Evolutionary conservation across 2,797 vertebrate species (phyloP).

Genomic region (Astyanax mexicanus): DNA sequence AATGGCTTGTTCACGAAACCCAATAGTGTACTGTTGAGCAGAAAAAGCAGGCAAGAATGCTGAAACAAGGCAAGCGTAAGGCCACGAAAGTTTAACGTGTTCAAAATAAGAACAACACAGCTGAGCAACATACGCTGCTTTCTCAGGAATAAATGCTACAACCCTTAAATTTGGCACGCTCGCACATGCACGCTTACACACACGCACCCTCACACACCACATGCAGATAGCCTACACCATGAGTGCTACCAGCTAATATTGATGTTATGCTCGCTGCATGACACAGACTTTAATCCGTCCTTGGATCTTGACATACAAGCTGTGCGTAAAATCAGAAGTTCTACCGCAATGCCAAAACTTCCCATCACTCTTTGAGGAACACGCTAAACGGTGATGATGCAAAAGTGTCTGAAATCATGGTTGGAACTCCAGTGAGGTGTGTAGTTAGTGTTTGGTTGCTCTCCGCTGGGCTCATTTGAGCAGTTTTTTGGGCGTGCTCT

Average conservation of each 20-base stretch:
- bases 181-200: constrained; percentile 59
- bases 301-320: constrained; percentile 87
- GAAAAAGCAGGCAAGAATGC: constrained; percentile 73
- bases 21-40: constrained; percentile 69
- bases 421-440: constrained; percentile 10
- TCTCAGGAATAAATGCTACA: constrained; percentile 17
- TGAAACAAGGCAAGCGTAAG: constrained; percentile 81
- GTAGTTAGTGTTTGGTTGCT: not conserved
- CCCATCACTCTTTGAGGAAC: not conserved
- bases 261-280: constrained; percentile 54
- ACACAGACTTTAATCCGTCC: constrained; percentile 55
- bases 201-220: constrained; percentile 58
- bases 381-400: constrained; percentile 1
- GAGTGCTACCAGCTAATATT: constrained; percentile 18
- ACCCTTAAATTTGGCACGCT: constrained; percentile 61
- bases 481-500: constrained; percentile 91
- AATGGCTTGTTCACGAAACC: constrained; percentile 64
- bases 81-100: constrained; percentile 84
- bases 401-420: not conserved
- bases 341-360: not conserved
- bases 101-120: constrained; percentile 61
- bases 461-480: constrained; percentile 47
- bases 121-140: constrained; percentile 56
- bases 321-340: constrained; percentile 75
- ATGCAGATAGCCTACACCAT: constrained; percentile 58